These are phyloP conservation scores for Alviniconcha marisindica DNA, from an alignment of 1,140 invertebrate genomes.

Conservation along the genomic window DNA sequence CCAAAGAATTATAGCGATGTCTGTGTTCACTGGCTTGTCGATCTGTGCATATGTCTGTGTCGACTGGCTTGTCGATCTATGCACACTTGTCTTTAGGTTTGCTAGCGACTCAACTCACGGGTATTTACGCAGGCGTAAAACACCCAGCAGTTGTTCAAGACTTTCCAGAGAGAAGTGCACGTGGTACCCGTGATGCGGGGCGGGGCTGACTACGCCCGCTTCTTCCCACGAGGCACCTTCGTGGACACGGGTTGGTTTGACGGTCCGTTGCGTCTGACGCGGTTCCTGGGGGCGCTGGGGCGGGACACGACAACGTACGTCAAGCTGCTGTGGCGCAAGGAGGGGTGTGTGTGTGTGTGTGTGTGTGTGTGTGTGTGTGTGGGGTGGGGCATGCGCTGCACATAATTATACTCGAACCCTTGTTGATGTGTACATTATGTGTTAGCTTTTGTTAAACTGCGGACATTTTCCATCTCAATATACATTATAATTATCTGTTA, in stretches of 20 bases:
- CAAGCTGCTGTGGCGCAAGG: not conserved
- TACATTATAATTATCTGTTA: no score
- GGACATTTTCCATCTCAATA: no score
- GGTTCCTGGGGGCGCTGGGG: constrained; percentile 6
- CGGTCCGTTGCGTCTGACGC: constrained; percentile 8
- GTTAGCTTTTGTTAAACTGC: no score
- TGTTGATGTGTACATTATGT: no score
- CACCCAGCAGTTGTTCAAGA: constrained; percentile 65
- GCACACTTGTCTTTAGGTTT: constrained; percentile 84
- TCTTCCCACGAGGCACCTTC: constrained; percentile 81
- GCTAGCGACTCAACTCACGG: no score
- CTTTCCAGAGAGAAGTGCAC: constrained; percentile 53
- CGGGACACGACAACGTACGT: constrained; percentile 20
- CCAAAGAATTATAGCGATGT: no score
- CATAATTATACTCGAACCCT: no score
- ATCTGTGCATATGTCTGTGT: no score
- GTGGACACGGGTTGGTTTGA: constrained; percentile 29
- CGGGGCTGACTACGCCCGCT: constrained; percentile 78
- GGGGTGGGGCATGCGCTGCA: no score
- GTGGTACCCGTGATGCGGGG: constrained; percentile 77
- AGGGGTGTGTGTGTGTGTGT: not conserved
- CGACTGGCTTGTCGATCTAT: constrained; percentile 89
- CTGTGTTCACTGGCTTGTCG: no score
- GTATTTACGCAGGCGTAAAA: no score
- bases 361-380: no score